Conservation (phyloP, 1,140 invertebrate genomes). For the Trinorchestia longiramus region DNA sequence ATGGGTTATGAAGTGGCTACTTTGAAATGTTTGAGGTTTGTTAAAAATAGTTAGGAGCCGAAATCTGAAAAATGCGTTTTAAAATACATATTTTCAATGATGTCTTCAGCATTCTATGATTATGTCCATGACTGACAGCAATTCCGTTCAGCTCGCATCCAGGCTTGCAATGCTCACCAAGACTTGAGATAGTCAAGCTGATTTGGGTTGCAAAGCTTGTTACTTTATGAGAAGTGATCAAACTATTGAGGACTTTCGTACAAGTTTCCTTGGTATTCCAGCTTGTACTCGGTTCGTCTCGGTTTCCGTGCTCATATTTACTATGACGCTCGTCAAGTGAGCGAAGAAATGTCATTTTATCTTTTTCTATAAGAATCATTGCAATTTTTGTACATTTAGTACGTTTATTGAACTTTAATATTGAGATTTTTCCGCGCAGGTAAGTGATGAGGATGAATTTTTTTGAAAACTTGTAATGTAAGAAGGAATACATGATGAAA, state of each 20-base stretch:
- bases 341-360: background rate
- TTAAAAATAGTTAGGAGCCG: too few relatives aligned
- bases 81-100: background rate
- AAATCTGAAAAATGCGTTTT: background rate
- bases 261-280: background rate
- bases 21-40: too few relatives aligned
- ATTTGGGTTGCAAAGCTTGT: background rate
- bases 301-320: background rate
- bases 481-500: background rate
- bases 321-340: background rate
- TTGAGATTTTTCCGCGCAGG: background rate
- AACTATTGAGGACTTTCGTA: background rate
- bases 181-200: background rate
- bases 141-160: background rate
- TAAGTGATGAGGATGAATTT: background rate
- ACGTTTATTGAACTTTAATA: background rate
- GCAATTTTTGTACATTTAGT: background rate
- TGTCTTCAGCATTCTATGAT: background rate
- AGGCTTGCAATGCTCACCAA: background rate
- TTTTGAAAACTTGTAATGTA: background rate
- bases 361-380: background rate
- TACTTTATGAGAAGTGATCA: background rate
- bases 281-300: background rate
- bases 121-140: background rate
- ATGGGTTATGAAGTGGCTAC: background rate